Conservation (phyloP, 2,888 invertebrate species). For the Melangyna quadrimaculata region DNA sequence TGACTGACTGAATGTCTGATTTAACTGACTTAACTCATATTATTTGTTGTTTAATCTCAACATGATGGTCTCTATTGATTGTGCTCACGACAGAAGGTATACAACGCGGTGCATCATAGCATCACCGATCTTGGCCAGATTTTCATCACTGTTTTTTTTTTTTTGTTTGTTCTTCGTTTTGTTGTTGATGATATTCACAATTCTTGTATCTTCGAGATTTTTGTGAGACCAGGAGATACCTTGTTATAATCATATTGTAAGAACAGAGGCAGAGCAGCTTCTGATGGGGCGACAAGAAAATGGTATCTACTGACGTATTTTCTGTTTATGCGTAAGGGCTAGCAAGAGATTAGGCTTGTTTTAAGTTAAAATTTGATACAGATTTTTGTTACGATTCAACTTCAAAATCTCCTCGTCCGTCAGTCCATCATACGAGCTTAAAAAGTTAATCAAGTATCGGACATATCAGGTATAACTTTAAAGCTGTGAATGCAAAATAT, state of each 20-base stretch:
- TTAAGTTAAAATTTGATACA: too few relatives aligned
- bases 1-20: constrained; percentile 37
- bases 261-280: background rate
- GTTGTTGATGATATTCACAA: background rate
- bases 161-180: constrained; percentile 19
- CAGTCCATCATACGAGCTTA: too few relatives aligned
- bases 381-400: too few relatives aligned
- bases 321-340: too few relatives aligned
- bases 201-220: constrained; percentile 53
- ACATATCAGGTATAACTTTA: too few relatives aligned
- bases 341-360: too few relatives aligned
- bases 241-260: constrained; percentile 33
- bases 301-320: too few relatives aligned
- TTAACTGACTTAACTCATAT: background rate
- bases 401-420: too few relatives aligned
- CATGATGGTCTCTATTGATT: constrained; percentile 42
- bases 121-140: constrained; percentile 33
- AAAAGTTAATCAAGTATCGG: too few relatives aligned
- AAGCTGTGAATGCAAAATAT: too few relatives aligned
- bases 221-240: background rate
- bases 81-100: background rate
- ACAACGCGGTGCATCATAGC: constrained; percentile 3
- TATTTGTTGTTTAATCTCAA: constrained; percentile 19
- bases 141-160: background rate
- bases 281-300: background rate